phyloP scores from a whole-genome alignment of 37 sponge, comb jelly and placozoan species.

The Eunapius fragilis region DNA sequence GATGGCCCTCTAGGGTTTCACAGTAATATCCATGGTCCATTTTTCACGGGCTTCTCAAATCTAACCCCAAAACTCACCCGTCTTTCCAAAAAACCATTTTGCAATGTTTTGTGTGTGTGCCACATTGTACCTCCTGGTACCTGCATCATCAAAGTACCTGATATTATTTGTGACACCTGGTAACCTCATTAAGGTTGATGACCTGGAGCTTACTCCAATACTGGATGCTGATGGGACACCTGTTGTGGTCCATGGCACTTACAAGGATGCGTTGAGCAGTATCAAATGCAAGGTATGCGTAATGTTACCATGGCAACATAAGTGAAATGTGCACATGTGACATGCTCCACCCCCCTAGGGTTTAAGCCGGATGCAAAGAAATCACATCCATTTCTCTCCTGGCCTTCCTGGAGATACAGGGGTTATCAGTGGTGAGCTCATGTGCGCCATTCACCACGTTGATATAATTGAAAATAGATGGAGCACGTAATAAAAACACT shows the following conservation, averaged over 20 bases:
- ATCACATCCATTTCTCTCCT: constrained; percentile 92
- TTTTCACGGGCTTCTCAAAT: too few species aligned
- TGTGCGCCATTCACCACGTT: too few species aligned
- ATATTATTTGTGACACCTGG: background rate
- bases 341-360: constrained; percentile 59
- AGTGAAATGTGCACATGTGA: background rate
- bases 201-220: constrained; percentile 71
- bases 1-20: too few species aligned
- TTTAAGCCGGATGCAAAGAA: constrained; percentile 87
- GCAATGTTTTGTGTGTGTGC: too few species aligned
- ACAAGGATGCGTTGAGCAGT: constrained; percentile 56
- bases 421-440: constrained; percentile 95
- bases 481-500: too few species aligned
- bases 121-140: background rate
- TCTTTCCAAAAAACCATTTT: too few species aligned
- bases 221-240: constrained; percentile 61
- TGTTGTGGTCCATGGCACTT: constrained; percentile 91
- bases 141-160: background rate
- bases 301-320: background rate
- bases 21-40: too few species aligned
- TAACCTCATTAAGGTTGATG: constrained; percentile 40
- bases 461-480: too few species aligned
- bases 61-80: too few species aligned
- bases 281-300: constrained; percentile 72
- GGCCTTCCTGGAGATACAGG: constrained; percentile 81